A percentile compares a stretch with the other conserved stretches of the same genome.
phyloP scores from a whole-genome alignment of 2,113 vertebrate genomes.

The Atlantisia rogersi region DNA sequence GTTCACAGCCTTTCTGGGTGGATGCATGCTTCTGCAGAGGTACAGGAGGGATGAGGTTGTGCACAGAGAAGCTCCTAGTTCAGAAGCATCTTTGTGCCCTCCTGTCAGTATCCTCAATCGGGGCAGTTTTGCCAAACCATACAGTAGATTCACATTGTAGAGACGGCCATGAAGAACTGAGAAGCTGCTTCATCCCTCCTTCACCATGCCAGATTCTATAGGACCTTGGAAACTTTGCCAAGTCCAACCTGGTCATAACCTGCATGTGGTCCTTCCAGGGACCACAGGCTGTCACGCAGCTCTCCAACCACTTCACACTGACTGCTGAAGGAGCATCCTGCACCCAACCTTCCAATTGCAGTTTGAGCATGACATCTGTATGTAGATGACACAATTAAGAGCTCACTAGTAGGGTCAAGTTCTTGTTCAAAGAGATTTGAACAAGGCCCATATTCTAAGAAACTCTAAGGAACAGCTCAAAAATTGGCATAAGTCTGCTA shows the following conservation, averaged over 20 bases:
- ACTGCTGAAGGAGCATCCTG: background rate
- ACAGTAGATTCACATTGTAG: background rate
- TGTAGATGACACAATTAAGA: background rate
- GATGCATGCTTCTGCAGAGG: background rate
- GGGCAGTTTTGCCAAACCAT: background rate
- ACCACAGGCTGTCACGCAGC: background rate
- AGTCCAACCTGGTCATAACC: background rate
- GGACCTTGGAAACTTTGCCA: background rate
- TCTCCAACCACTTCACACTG: background rate
- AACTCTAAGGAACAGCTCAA: background rate
- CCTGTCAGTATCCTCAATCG: background rate
- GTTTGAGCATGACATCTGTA: background rate
- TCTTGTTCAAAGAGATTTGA: background rate
- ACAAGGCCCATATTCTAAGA: background rate
- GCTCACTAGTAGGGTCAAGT: accelerated
- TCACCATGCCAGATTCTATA: background rate
- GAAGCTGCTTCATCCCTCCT: background rate
- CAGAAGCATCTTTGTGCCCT: background rate
- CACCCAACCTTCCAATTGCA: background rate
- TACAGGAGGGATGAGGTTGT: background rate
- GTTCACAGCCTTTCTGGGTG: background rate
- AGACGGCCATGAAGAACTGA: background rate
- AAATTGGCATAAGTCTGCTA: background rate
- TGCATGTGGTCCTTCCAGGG: background rate
- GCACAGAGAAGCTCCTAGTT: background rate